These are phyloP conservation scores for Pristionchus japonicus DNA, from an alignment of 2,888 invertebrate genomes.

Conservation along the genomic window DNA sequence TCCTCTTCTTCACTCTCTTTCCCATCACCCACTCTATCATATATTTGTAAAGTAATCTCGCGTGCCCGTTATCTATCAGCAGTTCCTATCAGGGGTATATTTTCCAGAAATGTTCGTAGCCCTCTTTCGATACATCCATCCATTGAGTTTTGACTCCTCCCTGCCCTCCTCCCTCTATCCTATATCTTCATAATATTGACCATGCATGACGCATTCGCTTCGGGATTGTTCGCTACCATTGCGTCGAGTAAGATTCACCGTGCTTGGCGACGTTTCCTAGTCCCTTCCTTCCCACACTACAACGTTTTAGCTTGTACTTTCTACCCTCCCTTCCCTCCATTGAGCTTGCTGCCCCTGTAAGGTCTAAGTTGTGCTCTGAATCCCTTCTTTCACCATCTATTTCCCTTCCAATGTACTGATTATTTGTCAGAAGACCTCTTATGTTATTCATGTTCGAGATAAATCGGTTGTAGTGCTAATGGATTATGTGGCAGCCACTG, in stretches of 20 bases:
- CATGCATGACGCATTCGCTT: neutral
- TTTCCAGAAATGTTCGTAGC: neutral
- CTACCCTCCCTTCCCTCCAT: neutral
- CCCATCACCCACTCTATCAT: neutral
- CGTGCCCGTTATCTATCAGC: neutral
- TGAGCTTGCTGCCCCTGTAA: constrained; percentile 5
- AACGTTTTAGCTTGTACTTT: constrained; percentile 7
- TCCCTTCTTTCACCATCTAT: neutral
- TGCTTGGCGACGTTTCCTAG: neutral
- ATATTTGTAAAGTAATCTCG: neutral
- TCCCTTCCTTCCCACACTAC: neutral
- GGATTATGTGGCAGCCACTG: neutral
- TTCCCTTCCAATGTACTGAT: neutral
- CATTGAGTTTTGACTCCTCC: neutral
- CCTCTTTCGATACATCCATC: neutral
- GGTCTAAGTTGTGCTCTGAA: constrained; percentile 12
- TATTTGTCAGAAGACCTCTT: neutral
- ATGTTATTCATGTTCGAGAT: constrained; percentile 11
- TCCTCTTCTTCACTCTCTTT: neutral
- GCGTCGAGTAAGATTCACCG: neutral
- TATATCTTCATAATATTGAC: neutral
- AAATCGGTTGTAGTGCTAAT: constrained; percentile 17
- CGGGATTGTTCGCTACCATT: neutral
- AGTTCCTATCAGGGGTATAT: neutral
- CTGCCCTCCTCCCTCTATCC: neutral